phyloP scores from a whole-genome alignment of 1,140 invertebrate genomes.

The Papilio aristodemus region DNA sequence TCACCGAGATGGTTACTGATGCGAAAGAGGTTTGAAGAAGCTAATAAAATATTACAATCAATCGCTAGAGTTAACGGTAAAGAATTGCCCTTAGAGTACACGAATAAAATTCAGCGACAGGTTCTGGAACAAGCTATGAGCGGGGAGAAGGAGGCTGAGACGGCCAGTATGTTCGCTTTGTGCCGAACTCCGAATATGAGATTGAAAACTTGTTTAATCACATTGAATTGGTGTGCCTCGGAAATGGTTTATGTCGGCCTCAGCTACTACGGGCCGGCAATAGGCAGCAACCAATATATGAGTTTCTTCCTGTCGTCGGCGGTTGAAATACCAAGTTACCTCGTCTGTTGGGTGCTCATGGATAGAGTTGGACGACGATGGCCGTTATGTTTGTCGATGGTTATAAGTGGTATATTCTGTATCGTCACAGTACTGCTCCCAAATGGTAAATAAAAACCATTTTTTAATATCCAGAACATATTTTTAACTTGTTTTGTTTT shows the following conservation, averaged over 20 bases:
- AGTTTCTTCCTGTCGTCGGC: conserved; percentile 91
- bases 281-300: conserved; percentile 91
- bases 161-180: conserved; percentile 86
- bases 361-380: conserved; percentile 90
- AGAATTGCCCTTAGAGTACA: conserved; percentile 86
- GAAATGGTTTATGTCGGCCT: conserved; percentile 93
- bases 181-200: conserved; percentile 93
- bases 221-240: conserved; percentile 86
- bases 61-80: conserved; percentile 89
- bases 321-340: conserved; percentile 92
- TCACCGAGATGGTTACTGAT: conserved; percentile 92
- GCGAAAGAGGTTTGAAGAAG: conserved; percentile 89
- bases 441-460: conserved; percentile 78
- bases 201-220: conserved; percentile 85
- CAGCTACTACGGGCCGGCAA: conserved; percentile 92
- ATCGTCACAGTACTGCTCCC: conserved; percentile 90
- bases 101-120: conserved; percentile 85
- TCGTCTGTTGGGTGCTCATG: conserved; percentile 92
- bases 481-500: no score
- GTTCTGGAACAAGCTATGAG: conserved; percentile 85
- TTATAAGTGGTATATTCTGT: conserved; percentile 89
- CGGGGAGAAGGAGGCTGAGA: conserved; percentile 82
- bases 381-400: conserved; percentile 91
- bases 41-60: conserved; percentile 87
- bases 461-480: conserved; percentile 28